Base-by-base conservation (phyloP, 1,140 invertebrate species). In the Drosophila sechellia region DNA sequence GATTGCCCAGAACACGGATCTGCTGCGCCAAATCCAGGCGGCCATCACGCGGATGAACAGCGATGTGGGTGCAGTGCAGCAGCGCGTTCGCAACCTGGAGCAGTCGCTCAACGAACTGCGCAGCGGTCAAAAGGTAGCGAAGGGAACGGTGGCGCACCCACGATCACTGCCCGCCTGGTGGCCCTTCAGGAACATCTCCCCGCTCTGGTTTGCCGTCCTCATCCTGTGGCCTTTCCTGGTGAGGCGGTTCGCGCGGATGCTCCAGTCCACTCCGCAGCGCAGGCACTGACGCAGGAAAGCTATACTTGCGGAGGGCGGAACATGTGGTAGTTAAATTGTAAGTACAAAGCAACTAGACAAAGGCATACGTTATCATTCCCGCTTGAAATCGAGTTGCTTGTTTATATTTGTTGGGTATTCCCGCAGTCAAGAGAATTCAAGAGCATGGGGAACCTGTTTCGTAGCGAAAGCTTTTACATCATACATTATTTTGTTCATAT, bases 161-260 rank as follows among this genome's bases (percentile, higher is more conserved):
- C 55, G 59, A 49, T 59, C 50, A 12, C 77, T 91, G 66, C 91
- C 93, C 5, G 90, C 79, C 50, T 94, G 94, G 94, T 94, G 94
- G 94, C 94, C 93, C 49, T 90, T 94, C 12, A 61, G 79, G 22
- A 92, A 94, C 58, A 93, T 94, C 53, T 94, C 94, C 1, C 93
- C 94, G 3, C 80, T 92, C 27, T 92, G 94, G 72, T 93, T 95
- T 27, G 86, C 92, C 17, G 90, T 95, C 35, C 78, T 95, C 52
- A 92, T 95, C 17, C 37, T 94, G 15, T 95, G 94, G 94, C 94
- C 94, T 17, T 94, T 95, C 72, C 37, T 95, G 27, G 93, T 93
- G 40, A 56, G 79, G 56, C 86, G 89, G 10, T 63, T 92, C 45
- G 75, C 72, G 15, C 68, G 77, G 37, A 15, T 87, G 64, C 50